phyloP scores from a whole-genome alignment of 2,888 invertebrate genomes.

The Cosmopolites sordidus region DNA sequence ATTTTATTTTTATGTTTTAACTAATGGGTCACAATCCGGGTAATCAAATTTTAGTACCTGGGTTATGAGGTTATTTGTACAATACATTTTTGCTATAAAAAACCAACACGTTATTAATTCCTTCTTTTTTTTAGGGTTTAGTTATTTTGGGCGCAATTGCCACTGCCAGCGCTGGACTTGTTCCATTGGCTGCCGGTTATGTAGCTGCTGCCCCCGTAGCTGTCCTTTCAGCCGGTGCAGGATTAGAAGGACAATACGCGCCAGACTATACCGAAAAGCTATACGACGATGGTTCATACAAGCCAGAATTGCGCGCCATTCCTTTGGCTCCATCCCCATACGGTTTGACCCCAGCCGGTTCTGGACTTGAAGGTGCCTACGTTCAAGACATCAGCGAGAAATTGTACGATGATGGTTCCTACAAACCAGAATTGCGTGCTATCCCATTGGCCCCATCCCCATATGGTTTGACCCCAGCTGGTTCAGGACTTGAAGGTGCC shows the following conservation, averaged over 20 bases:
- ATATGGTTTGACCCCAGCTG: constrained; percentile 32
- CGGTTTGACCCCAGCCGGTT: constrained; percentile 32
- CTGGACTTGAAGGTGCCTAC: constrained; percentile 38
- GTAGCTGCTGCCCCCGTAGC: constrained; percentile 27
- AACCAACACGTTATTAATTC: not conserved
- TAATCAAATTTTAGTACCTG: too few relatives aligned
- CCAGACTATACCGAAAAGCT: constrained; percentile 34
- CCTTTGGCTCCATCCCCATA: constrained; percentile 31
- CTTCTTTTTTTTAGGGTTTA: constrained; percentile 17
- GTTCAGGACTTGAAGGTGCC: constrained; percentile 37
- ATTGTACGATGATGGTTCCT: constrained; percentile 39
- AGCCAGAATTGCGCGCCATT: constrained; percentile 31
- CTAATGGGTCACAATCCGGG: too few relatives aligned
- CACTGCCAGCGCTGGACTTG: constrained; percentile 30
- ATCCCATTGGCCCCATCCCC: constrained; percentile 31
- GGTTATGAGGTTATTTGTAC: too few relatives aligned
- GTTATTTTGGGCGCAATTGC: constrained; percentile 30
- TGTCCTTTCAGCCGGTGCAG: constrained; percentile 30
- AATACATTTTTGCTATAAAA: too few relatives aligned
- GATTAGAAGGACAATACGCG: constrained; percentile 36
- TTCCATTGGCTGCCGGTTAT: constrained; percentile 20
- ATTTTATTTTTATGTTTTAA: too few relatives aligned
- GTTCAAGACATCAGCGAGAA: constrained; percentile 37
- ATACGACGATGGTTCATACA: constrained; percentile 40
- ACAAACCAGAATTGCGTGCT: constrained; percentile 31